Evolutionary conservation across 2,797 vertebrate species (phyloP).

Genomic region (Sebastes trivittatus): DNA sequence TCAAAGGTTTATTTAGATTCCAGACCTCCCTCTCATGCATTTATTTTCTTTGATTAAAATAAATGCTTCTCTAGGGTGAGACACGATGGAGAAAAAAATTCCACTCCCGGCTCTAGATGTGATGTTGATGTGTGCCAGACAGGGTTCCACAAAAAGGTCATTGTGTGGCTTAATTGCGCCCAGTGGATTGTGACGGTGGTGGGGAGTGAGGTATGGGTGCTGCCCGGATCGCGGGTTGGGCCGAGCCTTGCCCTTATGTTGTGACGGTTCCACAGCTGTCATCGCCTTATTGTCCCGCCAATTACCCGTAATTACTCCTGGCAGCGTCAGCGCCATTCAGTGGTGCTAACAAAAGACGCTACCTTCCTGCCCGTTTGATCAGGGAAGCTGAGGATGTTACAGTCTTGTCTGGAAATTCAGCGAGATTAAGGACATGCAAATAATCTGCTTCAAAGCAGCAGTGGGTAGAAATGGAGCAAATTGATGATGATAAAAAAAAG

Average conservation of each 20-base stretch:
- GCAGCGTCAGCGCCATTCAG: constrained; percentile 72
- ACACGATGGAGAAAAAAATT: neutral
- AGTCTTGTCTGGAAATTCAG: neutral
- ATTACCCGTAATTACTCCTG: constrained; percentile 83
- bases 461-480: too few species aligned
- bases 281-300: constrained; percentile 80
- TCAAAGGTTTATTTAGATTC: constrained; percentile 35
- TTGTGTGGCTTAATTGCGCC: constrained; percentile 74
- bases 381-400: constrained; percentile 28
- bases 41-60: constrained; percentile 59
- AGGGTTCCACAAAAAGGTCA: constrained; percentile 68
- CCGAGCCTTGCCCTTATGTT: constrained; percentile 46
- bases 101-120: constrained; percentile 47
- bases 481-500: too few species aligned
- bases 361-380: constrained; percentile 67
- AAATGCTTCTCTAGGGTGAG: constrained; percentile 26
- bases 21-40: constrained; percentile 5
- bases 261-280: constrained; percentile 72
- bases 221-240: constrained; percentile 17
- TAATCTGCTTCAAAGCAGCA: constrained; percentile 7
- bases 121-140: constrained; percentile 60
- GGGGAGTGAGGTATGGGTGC: constrained; percentile 61
- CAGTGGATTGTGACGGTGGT: constrained; percentile 67
- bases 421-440: constrained; percentile 5
- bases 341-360: constrained; percentile 67